Conservation (phyloP, 2,113 vertebrate genomes). For the Felis chaus region DNA sequence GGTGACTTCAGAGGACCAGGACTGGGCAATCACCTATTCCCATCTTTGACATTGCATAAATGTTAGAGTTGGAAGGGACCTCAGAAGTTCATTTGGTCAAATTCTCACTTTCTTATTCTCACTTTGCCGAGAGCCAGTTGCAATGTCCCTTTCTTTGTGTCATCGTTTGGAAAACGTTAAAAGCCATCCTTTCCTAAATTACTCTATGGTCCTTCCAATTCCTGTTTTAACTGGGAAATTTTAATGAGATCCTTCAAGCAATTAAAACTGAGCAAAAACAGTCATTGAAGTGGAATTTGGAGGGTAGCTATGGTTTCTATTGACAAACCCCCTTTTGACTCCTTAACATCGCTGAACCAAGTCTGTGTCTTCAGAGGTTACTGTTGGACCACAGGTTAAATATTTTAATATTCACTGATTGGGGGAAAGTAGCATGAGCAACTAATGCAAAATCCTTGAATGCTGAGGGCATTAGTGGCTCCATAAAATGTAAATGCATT, state of each 20-base stretch:
- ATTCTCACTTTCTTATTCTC: background rate
- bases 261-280: background rate
- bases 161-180: background rate
- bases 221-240: slow-evolving; percentile 44
- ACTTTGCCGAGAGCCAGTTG: background rate
- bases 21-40: background rate
- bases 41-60: background rate
- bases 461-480: slow-evolving; percentile 76
- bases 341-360: slow-evolving; percentile 43
- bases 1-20: background rate
- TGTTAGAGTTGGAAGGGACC: background rate
- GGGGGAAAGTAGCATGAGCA: slow-evolving; percentile 68
- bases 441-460: slow-evolving; percentile 73
- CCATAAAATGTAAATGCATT: slow-evolving; percentile 85
- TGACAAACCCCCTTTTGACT: slow-evolving; percentile 71
- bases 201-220: background rate
- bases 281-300: background rate
- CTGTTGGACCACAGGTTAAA: slow-evolving; percentile 80
- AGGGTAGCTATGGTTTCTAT: slow-evolving; percentile 5
- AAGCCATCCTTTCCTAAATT: background rate
- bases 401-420: slow-evolving; percentile 84
- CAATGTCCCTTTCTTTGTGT: background rate
- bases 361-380: slow-evolving; percentile 54
- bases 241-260: slow-evolving; percentile 43
- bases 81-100: background rate